Conservation (phyloP, 2,113 vertebrate genomes). For the Eleginops maclovinus region DNA sequence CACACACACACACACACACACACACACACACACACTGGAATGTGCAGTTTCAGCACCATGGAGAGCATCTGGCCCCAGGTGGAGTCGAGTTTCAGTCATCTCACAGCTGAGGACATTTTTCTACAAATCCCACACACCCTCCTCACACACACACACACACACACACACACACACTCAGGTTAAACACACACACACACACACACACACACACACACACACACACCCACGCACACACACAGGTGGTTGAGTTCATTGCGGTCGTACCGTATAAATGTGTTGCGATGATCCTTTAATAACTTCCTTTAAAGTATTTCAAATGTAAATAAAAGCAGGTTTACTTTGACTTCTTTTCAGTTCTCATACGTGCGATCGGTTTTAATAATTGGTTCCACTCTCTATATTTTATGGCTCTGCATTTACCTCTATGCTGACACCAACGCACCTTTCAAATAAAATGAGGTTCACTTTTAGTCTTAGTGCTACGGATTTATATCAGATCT, state of each 20-base stretch:
- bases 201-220: not conserved
- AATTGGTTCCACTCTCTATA: no score
- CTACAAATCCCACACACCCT: not conserved
- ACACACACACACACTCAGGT: not conserved
- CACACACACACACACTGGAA: conserved; percentile 10
- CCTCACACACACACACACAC: conserved; percentile 2
- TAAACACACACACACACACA: not conserved
- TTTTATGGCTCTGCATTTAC: no score
- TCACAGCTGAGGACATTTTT: conserved; percentile 22
- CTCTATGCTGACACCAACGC: no score
- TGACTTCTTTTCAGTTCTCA: no score
- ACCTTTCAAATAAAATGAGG: no score
- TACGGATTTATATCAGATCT: not conserved
- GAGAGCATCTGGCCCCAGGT: conserved; percentile 11
- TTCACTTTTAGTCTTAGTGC: not conserved
- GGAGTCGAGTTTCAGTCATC: conserved; percentile 8
- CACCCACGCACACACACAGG: not conserved
- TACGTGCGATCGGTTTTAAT: no score
- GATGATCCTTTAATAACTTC: not conserved
- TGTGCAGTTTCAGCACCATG: conserved; percentile 34
- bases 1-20: not conserved
- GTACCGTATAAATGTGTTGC: not conserved
- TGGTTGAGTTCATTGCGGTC: not conserved
- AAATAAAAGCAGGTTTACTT: not conserved
- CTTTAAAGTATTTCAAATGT: not conserved